Evolutionary conservation across 2,888 invertebrate species (phyloP).

Genomic region (Eupeodes latifasciatus): DNA sequence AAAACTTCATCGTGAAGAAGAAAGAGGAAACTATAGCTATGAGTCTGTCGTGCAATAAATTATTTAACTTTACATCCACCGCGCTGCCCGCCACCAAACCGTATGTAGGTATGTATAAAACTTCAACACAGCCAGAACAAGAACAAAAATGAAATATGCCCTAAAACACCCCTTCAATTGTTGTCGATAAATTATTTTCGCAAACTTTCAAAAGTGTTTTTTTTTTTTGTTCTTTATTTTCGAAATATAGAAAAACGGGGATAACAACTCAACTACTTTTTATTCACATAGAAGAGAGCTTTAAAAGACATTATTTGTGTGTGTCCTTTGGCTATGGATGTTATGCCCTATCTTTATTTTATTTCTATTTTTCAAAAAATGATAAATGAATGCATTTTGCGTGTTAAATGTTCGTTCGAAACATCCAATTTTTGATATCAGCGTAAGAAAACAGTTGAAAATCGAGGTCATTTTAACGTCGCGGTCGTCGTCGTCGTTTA

Average conservation of each 20-base stretch:
- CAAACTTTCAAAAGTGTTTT: conserved; percentile 30
- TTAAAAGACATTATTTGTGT: conserved; percentile 11
- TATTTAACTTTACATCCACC: not conserved
- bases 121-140: not conserved
- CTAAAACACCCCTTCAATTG: conserved; percentile 26
- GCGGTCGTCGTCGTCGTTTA: not conserved
- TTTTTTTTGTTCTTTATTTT: not conserved
- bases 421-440: conserved; percentile 30
- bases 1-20: not conserved
- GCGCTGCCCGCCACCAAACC: too few relatives aligned
- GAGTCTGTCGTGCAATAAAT: not conserved
- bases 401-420: conserved; percentile 26
- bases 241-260: conserved; percentile 2
- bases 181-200: conserved; percentile 31
- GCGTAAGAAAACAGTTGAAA: conserved; percentile 14
- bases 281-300: conserved; percentile 2
- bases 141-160: conserved; percentile 25
- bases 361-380: not conserved
- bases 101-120: too few relatives aligned
- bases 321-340: not conserved
- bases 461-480: conserved; percentile 21
- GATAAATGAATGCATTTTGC: conserved; percentile 38
- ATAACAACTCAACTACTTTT: conserved; percentile 26
- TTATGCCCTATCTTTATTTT: conserved; percentile 2
- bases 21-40: not conserved